A percentile compares a stretch with the other conserved stretches of the same genome.
phyloP scores from a whole-genome alignment of 23 tunicate species.

The Phallusia fumigata region DNA sequence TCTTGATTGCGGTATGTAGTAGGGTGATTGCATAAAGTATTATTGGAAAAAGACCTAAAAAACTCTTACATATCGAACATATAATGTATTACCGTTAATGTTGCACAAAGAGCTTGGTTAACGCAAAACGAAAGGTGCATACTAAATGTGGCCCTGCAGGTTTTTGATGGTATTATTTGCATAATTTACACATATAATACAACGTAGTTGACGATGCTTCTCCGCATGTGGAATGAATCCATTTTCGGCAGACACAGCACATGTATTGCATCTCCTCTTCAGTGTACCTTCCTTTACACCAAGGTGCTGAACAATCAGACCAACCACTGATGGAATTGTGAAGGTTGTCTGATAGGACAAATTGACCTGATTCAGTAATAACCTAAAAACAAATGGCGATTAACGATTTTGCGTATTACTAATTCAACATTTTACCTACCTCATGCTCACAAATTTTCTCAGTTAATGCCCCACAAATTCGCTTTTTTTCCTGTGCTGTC shows the following conservation, averaged over 20 bases:
- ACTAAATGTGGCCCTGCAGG: no score
- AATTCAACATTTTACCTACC: neutral
- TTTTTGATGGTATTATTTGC: neutral
- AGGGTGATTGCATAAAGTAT: no score
- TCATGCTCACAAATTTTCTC: neutral
- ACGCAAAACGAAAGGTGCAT: no score
- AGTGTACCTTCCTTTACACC: neutral
- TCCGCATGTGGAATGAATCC: slow-evolving; percentile 5
- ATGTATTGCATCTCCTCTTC: neutral
- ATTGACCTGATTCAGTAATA: neutral
- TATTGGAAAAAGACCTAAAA: no score
- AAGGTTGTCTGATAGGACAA: neutral
- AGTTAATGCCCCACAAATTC: neutral
- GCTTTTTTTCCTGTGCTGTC: neutral
- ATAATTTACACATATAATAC: slow-evolving; percentile 3
- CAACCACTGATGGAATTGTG: slow-evolving; percentile 6
- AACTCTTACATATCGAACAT: no score
- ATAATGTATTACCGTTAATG: no score
- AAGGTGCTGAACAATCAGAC: neutral
- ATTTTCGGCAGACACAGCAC: slow-evolving; percentile 3
- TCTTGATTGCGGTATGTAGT: no score
- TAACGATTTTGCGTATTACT: neutral
- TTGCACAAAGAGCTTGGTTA: no score
- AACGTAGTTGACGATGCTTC: neutral
- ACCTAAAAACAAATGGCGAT: neutral